A percentile compares a stretch with the other conserved stretches of the same genome.
These are phyloP conservation scores for Notodonta dromedarius DNA, from an alignment of 2,888 invertebrate species.

Conservation along the genomic window DNA sequence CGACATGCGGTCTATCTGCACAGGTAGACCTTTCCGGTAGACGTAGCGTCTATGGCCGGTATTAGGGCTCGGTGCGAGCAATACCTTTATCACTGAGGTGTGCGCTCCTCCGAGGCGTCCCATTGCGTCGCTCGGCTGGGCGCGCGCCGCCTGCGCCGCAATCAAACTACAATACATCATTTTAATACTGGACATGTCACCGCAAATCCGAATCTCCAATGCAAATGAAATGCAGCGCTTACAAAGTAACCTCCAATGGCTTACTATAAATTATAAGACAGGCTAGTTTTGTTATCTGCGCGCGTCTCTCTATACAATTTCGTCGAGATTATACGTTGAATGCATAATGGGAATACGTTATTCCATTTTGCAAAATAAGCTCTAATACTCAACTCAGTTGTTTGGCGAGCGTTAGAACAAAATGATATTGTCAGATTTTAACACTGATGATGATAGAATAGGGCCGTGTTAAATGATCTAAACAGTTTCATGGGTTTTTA, in stretches of 20 bases:
- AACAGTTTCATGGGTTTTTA: not conserved
- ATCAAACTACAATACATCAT: slow-evolving; percentile 80
- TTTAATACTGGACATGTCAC: slow-evolving; percentile 80
- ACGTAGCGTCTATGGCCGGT: too few species aligned
- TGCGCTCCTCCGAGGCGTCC: slow-evolving; percentile 27
- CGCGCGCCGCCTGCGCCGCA: slow-evolving; percentile 40
- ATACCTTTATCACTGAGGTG: slow-evolving; percentile 35
- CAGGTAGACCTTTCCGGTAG: too few species aligned
- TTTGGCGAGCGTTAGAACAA: slow-evolving; percentile 11
- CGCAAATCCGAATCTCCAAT: slow-evolving; percentile 79
- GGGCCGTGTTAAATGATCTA: slow-evolving; percentile 5
- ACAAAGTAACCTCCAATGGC: slow-evolving; percentile 72
- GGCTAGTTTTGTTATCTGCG: slow-evolving; percentile 73
- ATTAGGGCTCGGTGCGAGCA: slow-evolving; percentile 13
- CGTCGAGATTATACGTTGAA: slow-evolving; percentile 75
- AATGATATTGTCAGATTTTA: slow-evolving; percentile 2
- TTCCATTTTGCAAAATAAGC: slow-evolving; percentile 45
- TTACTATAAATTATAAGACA: slow-evolving; percentile 75
- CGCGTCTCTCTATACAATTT: slow-evolving; percentile 74
- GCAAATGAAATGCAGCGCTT: slow-evolving; percentile 76
- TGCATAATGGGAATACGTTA: slow-evolving; percentile 72
- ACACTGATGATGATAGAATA: slow-evolving; percentile 8
- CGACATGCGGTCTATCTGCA: too few species aligned
- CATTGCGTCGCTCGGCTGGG: slow-evolving; percentile 3
- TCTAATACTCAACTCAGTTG: slow-evolving; percentile 9